phyloP scores from a whole-genome alignment of 2,797 vertebrate species.

The Crotalus adamanteus region DNA sequence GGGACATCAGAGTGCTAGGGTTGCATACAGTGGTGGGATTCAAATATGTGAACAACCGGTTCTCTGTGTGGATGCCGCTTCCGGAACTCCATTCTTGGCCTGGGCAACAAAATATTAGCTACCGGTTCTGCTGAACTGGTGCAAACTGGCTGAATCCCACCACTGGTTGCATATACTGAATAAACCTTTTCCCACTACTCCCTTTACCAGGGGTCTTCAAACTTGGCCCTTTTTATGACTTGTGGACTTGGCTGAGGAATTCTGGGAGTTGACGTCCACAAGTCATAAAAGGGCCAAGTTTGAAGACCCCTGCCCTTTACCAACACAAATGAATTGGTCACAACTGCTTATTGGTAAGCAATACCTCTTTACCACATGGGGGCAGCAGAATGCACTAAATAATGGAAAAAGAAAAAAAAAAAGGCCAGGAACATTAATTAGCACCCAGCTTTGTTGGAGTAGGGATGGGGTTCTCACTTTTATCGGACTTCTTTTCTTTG shows the following conservation, averaged over 20 bases:
- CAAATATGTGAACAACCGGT: too few relatives aligned
- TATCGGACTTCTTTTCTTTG: constrained; percentile 62
- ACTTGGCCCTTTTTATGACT: too few relatives aligned
- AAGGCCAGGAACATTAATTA: not conserved
- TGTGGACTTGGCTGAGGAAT: too few relatives aligned
- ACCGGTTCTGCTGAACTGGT: too few relatives aligned
- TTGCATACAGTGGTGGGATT: too few relatives aligned
- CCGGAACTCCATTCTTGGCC: too few relatives aligned
- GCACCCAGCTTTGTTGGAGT: not conserved
- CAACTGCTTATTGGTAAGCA: not conserved
- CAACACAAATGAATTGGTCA: not conserved
- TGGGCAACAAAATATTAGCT: too few relatives aligned
- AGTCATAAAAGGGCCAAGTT: too few relatives aligned
- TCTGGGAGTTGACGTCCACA: too few relatives aligned
- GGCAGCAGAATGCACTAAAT: not conserved
- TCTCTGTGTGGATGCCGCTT: too few relatives aligned
- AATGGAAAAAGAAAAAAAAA: fast-evolving
- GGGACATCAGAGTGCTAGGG: not conserved
- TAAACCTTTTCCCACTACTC: not conserved
- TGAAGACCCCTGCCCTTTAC: not conserved
- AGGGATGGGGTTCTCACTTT: constrained; percentile 61
- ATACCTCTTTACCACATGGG: not conserved
- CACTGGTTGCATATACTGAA: not conserved
- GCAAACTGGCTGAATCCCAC: too few relatives aligned
- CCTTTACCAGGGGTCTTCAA: too few relatives aligned